phyloP scores from a whole-genome alignment of 23 tunicate genomes.

The Trididemnum nubilum region DNA sequence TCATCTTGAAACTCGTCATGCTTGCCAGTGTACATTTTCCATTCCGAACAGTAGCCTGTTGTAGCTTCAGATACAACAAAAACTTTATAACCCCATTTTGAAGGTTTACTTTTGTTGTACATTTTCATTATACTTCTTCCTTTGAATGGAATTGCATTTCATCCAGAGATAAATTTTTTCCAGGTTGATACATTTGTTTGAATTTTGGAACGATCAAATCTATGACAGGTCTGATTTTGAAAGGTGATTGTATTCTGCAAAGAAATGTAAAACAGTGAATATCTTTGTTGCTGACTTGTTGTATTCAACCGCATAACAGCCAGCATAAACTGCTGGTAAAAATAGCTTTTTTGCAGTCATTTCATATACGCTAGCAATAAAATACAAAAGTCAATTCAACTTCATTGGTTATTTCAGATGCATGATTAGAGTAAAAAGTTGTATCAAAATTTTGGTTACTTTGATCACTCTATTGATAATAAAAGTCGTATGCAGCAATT shows the following conservation, averaged over 20 bases:
- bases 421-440: too few species aligned
- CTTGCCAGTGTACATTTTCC: slow-evolving; percentile 12
- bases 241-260: not conserved
- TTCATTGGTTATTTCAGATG: too few species aligned
- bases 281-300: too few species aligned
- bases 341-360: too few species aligned
- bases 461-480: too few species aligned
- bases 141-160: slow-evolving; percentile 36
- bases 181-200: not conserved
- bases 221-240: slow-evolving; percentile 26
- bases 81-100: not conserved
- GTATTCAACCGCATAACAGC: too few species aligned
- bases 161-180: slow-evolving; percentile 3
- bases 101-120: slow-evolving; percentile 6
- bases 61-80: slow-evolving; percentile 8
- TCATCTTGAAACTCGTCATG: slow-evolving; percentile 20
- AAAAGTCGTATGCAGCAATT: too few species aligned
- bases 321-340: too few species aligned
- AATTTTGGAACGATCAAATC: slow-evolving; percentile 8
- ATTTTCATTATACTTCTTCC: slow-evolving; percentile 26
- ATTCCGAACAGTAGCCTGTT: not conserved
- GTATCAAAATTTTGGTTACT: too few species aligned
- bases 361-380: too few species aligned
- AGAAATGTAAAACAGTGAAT: not conserved
- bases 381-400: too few species aligned